phyloP scores from a whole-genome alignment of 2,797 vertebrate species.

The Philypnodon macrostomus region DNA sequence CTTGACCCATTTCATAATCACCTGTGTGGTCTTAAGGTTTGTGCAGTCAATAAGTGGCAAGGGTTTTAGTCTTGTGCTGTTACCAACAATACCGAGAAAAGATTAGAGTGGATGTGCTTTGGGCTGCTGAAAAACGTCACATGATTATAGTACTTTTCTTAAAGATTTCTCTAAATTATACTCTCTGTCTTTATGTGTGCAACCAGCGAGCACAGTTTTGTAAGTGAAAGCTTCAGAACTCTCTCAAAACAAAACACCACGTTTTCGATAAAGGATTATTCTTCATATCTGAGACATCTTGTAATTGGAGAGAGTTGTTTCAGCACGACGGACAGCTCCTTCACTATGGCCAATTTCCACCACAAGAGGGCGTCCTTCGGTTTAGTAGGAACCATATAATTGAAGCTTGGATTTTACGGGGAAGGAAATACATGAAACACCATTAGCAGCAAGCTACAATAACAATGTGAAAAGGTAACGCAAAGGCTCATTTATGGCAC shows the following conservation, averaged over 20 bases:
- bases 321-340: constrained; percentile 71
- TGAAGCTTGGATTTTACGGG: neutral
- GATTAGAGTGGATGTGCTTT: constrained; percentile 23
- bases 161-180: neutral
- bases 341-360: neutral
- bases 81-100: constrained; percentile 40
- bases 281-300: neutral
- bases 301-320: neutral
- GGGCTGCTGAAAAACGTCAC: constrained; percentile 40
- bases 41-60: constrained; percentile 52
- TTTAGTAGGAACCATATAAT: constrained; percentile 48
- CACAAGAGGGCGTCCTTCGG: constrained; percentile 53
- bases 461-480: constrained; percentile 49
- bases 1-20: constrained; percentile 36
- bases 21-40: constrained; percentile 16
- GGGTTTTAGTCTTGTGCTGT: constrained; percentile 34
- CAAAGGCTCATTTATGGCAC: accelerated
- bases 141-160: constrained; percentile 14
- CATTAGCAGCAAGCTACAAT: neutral
- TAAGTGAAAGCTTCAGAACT: no score
- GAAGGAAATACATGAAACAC: constrained; percentile 52
- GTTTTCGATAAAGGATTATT: no score
- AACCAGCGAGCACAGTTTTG: no score
- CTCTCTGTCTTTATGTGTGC: neutral
- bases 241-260: no score